phyloP scores from a whole-genome alignment of 2,797 vertebrate genomes.

The Oreonectes daqikongensis region DNA sequence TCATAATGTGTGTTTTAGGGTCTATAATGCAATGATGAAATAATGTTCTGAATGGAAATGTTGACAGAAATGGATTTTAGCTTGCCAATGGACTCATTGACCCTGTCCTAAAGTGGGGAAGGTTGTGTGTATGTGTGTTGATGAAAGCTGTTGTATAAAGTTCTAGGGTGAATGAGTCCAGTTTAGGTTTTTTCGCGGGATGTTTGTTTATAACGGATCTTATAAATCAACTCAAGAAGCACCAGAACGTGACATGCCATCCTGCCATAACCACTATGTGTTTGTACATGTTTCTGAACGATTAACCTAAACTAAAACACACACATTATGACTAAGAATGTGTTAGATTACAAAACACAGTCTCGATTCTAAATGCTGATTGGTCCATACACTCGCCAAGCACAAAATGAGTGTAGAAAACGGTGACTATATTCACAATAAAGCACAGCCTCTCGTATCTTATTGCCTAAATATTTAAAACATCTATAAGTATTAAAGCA shows the following conservation, averaged over 20 bases:
- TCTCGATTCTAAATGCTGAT: background rate
- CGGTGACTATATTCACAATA: slow-evolving; percentile 2
- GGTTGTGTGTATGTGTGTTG: slow-evolving; percentile 44
- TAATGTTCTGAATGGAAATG: slow-evolving; percentile 5
- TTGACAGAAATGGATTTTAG: slow-evolving; percentile 11
- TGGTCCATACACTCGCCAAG: background rate
- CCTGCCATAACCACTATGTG: background rate
- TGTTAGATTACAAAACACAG: background rate
- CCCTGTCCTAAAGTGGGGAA: background rate
- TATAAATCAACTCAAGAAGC: background rate
- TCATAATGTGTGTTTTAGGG: background rate
- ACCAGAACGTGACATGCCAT: background rate
- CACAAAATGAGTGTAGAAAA: background rate
- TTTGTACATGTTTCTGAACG: background rate
- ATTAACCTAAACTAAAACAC: background rate
- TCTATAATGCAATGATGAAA: slow-evolving; percentile 2
- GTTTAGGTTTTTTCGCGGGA: slow-evolving; percentile 39
- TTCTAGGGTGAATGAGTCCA: slow-evolving; percentile 21
- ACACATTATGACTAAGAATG: background rate
- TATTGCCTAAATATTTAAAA: background rate
- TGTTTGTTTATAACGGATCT: slow-evolving; percentile 12
- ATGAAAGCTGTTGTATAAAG: slow-evolving; percentile 48
- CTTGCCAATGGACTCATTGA: slow-evolving; percentile 22
- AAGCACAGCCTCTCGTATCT: background rate
- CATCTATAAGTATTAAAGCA: slow-evolving; percentile 3